Base-by-base conservation (phyloP, 2,113 vertebrate genomes). In the Butorides virescens region DNA sequence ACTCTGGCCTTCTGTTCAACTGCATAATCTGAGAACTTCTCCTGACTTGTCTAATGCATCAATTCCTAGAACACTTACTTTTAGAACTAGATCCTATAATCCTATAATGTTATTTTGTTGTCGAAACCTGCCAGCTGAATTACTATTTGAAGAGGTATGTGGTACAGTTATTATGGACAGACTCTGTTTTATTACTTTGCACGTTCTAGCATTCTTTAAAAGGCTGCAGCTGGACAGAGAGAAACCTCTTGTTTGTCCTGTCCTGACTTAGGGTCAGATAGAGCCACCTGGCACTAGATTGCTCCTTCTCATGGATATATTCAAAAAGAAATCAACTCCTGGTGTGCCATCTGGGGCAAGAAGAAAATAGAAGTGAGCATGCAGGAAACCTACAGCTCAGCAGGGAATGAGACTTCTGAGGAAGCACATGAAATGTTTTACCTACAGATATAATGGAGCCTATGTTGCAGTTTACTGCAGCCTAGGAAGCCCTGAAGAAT, bases 71-170 rank as follows among this genome's bases (percentile, higher is more conserved):
- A 47, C 14, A 46, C 52, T 84, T 20, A 53, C 22, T 86, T 77
- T 74, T 88, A 84, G 29, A 67, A 68, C n/a, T 77, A 46, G 29
- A 34, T 19, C 9, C 25, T 42, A 6, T 47, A 50, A 72, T 30
- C 20, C 61, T 44, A 1, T 50, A 20, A 11, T 88, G 11, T 47
- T 92, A 42, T 70, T 95, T 88, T 88, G 20, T 37, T 62, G 37
- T 22, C 21, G 30, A 70, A 83, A 89, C 75, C 65, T 91, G 91
- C 34, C 46, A 62, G 80, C 17, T 92, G 80, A 93, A 95, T 78
- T 66, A 32, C 34, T 36, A 19, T 26, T 81, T 50, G 92, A 65
- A 84, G 88, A 37, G 59, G 26, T 59, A 19, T 1, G 15, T 27
- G 44, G 61, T 68, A 53, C 81, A 95, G 2, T 61, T 49, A 13